These are phyloP conservation scores for Lordiphosa fenestrarum DNA, from an alignment of 2,888 invertebrate genomes.

Conservation along the genomic window DNA sequence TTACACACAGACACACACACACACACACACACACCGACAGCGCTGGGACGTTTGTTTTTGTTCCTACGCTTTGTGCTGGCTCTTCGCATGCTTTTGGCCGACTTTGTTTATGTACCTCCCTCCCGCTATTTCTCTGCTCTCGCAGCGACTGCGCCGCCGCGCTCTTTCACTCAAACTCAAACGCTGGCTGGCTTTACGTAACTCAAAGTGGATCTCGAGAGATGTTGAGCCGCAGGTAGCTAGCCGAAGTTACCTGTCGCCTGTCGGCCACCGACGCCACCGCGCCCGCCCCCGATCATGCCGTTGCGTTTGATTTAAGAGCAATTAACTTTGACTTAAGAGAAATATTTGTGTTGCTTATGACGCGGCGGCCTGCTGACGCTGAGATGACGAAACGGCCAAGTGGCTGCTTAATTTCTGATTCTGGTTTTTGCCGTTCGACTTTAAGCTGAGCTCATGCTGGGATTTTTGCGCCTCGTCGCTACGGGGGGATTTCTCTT, in stretches of 20 bases:
- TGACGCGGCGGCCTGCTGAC: slow-evolving; percentile 43
- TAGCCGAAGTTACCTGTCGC: slow-evolving; percentile 39
- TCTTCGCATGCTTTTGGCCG: slow-evolving; percentile 64
- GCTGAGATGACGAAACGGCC: slow-evolving; percentile 48
- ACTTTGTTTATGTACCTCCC: slow-evolving; percentile 64
- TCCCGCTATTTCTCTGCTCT: slow-evolving; percentile 35
- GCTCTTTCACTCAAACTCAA: slow-evolving; percentile 34
- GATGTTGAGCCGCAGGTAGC: slow-evolving; percentile 4
- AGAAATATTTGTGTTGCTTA: slow-evolving; percentile 64
- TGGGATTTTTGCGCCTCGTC: slow-evolving; percentile 48
- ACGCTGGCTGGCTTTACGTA: slow-evolving; percentile 52
- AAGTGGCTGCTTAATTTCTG: not conserved
- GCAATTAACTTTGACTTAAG: slow-evolving; percentile 72
- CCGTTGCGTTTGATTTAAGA: slow-evolving; percentile 67
- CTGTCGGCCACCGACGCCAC: not conserved
- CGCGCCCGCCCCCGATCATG: slow-evolving; percentile 43
- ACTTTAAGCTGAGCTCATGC: slow-evolving; percentile 53
- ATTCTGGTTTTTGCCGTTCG: slow-evolving; percentile 4
- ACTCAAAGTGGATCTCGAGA: slow-evolving; percentile 32
- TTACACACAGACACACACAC: slow-evolving; percentile 24
- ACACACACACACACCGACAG: slow-evolving; percentile 13
- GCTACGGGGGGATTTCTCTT: slow-evolving; percentile 36
- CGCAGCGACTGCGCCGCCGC: slow-evolving; percentile 28
- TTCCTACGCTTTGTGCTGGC: slow-evolving; percentile 68
- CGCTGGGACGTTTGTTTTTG: slow-evolving; percentile 65